Percentiles rank a stretch among this genome's conserved stretches.
Evolutionary conservation across 2,888 invertebrate species (phyloP).

Genomic region (Beris chalybata): DNA sequence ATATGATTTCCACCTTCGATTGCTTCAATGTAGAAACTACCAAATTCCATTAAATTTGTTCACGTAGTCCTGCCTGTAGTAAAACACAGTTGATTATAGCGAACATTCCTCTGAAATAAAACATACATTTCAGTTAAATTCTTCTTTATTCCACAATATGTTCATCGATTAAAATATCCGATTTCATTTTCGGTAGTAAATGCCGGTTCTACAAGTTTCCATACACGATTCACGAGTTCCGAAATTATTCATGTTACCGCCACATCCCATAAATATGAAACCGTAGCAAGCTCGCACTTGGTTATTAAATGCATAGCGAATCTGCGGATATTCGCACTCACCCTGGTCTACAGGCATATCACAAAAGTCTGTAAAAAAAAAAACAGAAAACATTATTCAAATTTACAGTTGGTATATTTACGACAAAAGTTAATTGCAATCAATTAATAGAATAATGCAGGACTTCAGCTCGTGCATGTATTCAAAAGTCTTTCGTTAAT

Average conservation of each 20-base stretch:
- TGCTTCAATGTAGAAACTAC: neutral
- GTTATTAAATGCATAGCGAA: conserved; percentile 5
- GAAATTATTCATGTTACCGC: conserved; percentile 14
- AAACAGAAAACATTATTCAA: neutral
- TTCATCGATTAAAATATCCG: too few species aligned
- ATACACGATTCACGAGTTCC: conserved; percentile 14
- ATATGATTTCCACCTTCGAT: neutral
- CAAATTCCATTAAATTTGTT: neutral
- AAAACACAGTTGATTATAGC: too few species aligned
- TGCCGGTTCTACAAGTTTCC: conserved; percentile 7
- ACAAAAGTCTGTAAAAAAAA: conserved; percentile 2
- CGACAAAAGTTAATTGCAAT: too few species aligned
- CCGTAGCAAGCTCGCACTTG: neutral
- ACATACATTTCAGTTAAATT: neutral
- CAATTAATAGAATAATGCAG: too few species aligned
- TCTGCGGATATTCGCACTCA: neutral
- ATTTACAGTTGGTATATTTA: neutral
- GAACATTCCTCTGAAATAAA: too few species aligned
- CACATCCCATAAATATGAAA: conserved; percentile 3
- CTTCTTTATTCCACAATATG: neutral
- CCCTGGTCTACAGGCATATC: neutral
- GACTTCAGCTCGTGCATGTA: too few species aligned
- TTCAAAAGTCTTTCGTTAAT: too few species aligned
- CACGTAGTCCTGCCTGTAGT: too few species aligned
- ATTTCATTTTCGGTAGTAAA: neutral